Evolutionary conservation across 2,113 vertebrate species (phyloP).

Genomic region (Callipepla californica): DNA sequence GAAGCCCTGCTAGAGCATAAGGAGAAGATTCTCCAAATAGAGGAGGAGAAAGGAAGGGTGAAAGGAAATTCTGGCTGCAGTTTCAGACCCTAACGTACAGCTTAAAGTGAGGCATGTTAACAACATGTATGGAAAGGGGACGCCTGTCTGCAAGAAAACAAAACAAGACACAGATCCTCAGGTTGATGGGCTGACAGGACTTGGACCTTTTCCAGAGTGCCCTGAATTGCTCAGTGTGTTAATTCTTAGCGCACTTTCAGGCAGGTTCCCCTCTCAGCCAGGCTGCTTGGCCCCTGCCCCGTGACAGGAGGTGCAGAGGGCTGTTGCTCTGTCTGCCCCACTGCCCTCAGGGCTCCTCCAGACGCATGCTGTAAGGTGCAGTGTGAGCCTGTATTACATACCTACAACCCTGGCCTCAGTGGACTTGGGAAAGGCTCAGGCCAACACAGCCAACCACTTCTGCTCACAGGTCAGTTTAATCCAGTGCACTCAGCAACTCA

Average conservation of each 20-base stretch:
- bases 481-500: not conserved
- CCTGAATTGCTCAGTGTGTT: not conserved
- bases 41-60: not conserved
- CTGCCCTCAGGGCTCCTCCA: not conserved
- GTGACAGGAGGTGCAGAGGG: not conserved
- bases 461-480: not conserved
- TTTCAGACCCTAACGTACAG: not conserved
- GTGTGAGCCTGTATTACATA: not conserved
- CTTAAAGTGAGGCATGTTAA: not conserved
- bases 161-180: not conserved
- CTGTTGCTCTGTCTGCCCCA: not conserved
- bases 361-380: not conserved
- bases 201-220: conserved; percentile 2
- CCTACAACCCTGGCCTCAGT: not conserved
- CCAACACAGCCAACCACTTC: rapidly evolving
- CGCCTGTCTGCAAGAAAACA: not conserved
- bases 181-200: not conserved
- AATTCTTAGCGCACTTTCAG: not conserved
- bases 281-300: not conserved
- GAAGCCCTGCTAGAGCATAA: not conserved
- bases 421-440: not conserved
- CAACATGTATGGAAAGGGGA: not conserved
- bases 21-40: not conserved
- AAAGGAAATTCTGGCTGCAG: not conserved
- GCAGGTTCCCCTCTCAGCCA: not conserved